phyloP scores from a whole-genome alignment of 1,140 invertebrate genomes.

The Colletes gigas region DNA sequence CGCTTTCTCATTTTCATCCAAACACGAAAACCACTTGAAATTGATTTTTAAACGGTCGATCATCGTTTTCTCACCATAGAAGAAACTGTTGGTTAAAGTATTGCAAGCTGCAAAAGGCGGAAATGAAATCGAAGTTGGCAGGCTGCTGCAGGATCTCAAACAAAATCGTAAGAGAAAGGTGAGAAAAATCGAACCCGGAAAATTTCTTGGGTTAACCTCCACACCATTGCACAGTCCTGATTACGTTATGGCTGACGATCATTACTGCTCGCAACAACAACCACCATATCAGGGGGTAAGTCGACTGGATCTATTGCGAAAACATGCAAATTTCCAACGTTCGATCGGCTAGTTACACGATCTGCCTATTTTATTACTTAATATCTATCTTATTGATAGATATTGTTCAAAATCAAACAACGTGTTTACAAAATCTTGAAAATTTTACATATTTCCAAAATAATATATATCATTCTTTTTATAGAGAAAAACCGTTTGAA shows the following conservation, averaged over 20 bases:
- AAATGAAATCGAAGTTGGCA: constrained; percentile 64
- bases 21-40: constrained; percentile 4
- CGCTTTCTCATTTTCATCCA: not conserved
- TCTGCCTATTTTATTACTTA: too few relatives aligned
- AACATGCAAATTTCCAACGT: not conserved
- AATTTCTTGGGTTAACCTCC: constrained; percentile 60
- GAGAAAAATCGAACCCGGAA: constrained; percentile 62
- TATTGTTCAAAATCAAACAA: not conserved
- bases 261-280: constrained; percentile 63
- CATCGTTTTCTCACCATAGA: constrained; percentile 60
- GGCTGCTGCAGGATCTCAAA: constrained; percentile 67
- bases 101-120: constrained; percentile 66
- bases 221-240: constrained; percentile 69
- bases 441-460: too few relatives aligned
- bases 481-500: too few relatives aligned
- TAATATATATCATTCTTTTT: too few relatives aligned
- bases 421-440: too few relatives aligned
- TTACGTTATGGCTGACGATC: constrained; percentile 65
- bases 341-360: not conserved
- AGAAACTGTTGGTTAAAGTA: constrained; percentile 67
- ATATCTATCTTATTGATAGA: not conserved
- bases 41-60: constrained; percentile 43
- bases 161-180: constrained; percentile 71
- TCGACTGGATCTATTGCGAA: not conserved
- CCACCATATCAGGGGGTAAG: constrained; percentile 73